phyloP scores from a whole-genome alignment of 1,140 invertebrate genomes.

The Drosophila virilis region DNA sequence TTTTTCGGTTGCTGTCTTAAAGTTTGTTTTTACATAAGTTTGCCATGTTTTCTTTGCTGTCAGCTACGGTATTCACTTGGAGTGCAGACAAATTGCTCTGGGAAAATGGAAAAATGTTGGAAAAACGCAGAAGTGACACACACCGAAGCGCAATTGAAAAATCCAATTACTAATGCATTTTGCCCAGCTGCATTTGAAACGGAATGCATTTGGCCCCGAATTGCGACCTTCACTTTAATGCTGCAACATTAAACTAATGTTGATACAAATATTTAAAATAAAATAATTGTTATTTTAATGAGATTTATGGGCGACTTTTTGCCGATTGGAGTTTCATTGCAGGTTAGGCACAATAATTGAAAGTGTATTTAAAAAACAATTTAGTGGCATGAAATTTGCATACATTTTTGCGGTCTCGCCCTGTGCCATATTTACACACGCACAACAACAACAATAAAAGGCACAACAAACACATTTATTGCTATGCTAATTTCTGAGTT shows the following conservation, averaged over 20 bases:
- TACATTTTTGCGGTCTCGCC: constrained; percentile 70
- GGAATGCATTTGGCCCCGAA: constrained; percentile 14
- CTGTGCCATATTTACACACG: constrained; percentile 41
- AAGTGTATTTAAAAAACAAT: constrained; percentile 82
- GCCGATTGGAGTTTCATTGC: constrained; percentile 19
- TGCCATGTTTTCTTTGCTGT: constrained; percentile 32
- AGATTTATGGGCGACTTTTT: constrained; percentile 43
- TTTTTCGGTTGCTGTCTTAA: not conserved
- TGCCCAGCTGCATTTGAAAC: not conserved
- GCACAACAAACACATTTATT: constrained; percentile 57
- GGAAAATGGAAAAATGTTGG: constrained; percentile 37
- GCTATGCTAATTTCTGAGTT: constrained; percentile 74
- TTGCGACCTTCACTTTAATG: not conserved
- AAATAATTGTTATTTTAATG: constrained; percentile 65
- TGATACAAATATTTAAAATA: constrained; percentile 34
- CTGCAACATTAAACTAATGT: not conserved
- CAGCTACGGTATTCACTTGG: constrained; percentile 29
- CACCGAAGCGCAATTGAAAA: constrained; percentile 31
- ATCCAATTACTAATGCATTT: constrained; percentile 45
- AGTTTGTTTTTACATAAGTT: constrained; percentile 8
- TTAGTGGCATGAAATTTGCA: constrained; percentile 69
- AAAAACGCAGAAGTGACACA: constrained; percentile 21
- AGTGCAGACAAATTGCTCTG: constrained; percentile 34
- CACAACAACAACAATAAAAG: constrained; percentile 40
- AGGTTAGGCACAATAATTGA: constrained; percentile 63